Conservation (phyloP, 2,888 invertebrate genomes). For the Tetheella fluctuosa region DNA sequence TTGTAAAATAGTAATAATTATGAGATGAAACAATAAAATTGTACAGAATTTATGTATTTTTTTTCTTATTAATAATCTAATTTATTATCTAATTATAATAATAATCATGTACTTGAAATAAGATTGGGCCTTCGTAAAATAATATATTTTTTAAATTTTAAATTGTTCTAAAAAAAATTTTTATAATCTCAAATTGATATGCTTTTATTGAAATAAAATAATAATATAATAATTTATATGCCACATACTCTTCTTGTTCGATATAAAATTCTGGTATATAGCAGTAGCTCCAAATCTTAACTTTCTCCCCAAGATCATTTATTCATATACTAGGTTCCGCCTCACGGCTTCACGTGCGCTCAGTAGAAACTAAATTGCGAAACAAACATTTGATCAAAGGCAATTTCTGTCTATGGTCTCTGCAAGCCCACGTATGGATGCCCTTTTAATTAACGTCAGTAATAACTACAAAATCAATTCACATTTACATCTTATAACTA, state of each 20-base stretch:
- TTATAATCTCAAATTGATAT: constrained; percentile 9
- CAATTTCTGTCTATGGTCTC: no score
- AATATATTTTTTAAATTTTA: not conserved
- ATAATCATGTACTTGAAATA: not conserved
- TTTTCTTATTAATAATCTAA: not conserved
- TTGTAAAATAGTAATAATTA: not conserved
- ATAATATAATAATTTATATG: not conserved
- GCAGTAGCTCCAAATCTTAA: not conserved
- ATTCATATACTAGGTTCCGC: not conserved
- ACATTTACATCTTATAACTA: not conserved
- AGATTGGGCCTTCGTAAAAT: not conserved
- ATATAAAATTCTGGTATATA: not conserved
- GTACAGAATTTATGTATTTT: not conserved
- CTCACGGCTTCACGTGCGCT: not conserved
- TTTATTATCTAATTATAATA: not conserved
- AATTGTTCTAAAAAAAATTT: not conserved
- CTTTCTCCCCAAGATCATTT: no score
- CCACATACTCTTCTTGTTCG: not conserved
- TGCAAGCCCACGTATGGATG: no score
- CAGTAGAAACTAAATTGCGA: no score
- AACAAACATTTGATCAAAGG: no score
- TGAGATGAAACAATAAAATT: not conserved
- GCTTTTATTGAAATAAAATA: not conserved
- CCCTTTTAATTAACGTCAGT: not conserved
- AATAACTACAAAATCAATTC: not conserved